Evolutionary conservation across 2,113 vertebrate species (phyloP), one percentile per base, ranked within the genome.

Genomic region (Ameiurus melas): DNA sequence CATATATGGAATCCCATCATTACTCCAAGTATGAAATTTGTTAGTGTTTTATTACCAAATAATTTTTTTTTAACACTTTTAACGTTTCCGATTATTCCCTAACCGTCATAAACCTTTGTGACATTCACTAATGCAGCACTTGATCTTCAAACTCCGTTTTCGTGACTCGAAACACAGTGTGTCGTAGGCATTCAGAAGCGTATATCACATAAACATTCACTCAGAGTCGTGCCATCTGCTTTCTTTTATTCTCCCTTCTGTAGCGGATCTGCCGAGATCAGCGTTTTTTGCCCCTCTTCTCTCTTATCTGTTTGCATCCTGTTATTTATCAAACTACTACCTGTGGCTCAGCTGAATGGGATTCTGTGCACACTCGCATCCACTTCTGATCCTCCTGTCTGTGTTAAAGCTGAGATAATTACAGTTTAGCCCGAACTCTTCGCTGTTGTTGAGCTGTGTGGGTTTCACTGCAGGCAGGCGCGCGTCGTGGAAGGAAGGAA

Each of bases 321-420:
- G 60, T 92, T 92, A 93, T 94, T 93, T 92, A 93, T 93, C 70
- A 90, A 92, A 94, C 79, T 83, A 88, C 88, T 88, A 91, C 90
- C 89, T 91, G 93, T 90, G 87, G 89, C 86, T 91, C 27, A 22
- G 27, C 55, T 64, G 83, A 89, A 86, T 22, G 53, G 71, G 51
- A 19, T 79, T 83, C 47, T 58, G 57, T 86, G 81, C 75, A 33
- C 27, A 16, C 30, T 53, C 33, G 4, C 55, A 83, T 85, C 77
- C 89, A 82, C 68, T 43, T 90, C 66, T 86, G 71, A 84, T 80
- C 88, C 73, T 62, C n/a, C 71, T 39, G 80, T 68, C 80, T 68
- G 20, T 64, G 53, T 51, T 36, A 90, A 70, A 53, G 83, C 86
- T n/a, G 36, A 58, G 58, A 83, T 91, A 91, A 91, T 91, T 80